Evolutionary conservation across 92 coral and sea anemone genomes (phyloP).

Genomic region (Palythoa caribaeorum): DNA sequence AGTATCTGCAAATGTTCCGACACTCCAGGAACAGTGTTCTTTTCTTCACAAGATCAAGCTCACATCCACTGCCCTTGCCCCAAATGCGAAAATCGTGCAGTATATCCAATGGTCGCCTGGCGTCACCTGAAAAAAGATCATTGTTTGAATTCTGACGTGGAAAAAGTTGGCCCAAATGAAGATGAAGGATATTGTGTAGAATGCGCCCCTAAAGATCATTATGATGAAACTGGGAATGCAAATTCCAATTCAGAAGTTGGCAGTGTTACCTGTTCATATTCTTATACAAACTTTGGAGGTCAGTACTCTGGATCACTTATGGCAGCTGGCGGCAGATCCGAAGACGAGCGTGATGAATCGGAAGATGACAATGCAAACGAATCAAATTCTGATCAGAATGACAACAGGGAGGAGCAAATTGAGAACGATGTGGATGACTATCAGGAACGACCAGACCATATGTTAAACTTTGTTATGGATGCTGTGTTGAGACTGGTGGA

Average conservation of each 20-base stretch:
- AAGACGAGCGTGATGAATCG: slow-evolving; percentile 16
- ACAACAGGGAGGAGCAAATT: slow-evolving; percentile 17
- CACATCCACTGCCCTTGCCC: slow-evolving; percentile 36
- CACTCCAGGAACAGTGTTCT: slow-evolving; percentile 36
- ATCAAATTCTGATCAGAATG: slow-evolving; percentile 1
- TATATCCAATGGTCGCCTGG: slow-evolving; percentile 42
- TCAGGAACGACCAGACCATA: slow-evolving; percentile 9
- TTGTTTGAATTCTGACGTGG: neutral
- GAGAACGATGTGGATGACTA: neutral
- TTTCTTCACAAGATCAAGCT: slow-evolving; percentile 47
- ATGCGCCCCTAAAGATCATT: neutral
- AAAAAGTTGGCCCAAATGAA: neutral
- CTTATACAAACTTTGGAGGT: slow-evolving; percentile 30
- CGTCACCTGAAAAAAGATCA: slow-evolving; percentile 25
- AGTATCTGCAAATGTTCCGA: slow-evolving; percentile 42
- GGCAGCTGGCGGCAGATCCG: slow-evolving; percentile 37
- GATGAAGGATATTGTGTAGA: neutral
- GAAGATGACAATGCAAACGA: slow-evolving; percentile 26
- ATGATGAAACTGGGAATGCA: neutral
- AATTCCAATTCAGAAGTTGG: slow-evolving; percentile 29
- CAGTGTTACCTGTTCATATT: slow-evolving; percentile 47
- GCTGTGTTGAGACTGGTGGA: slow-evolving; percentile 67
- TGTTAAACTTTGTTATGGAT: slow-evolving; percentile 47
- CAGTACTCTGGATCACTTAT: slow-evolving; percentile 39
- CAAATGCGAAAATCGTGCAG: slow-evolving; percentile 23